A percentile compares a stretch with the other conserved stretches of the same genome.
Conservation (phyloP, 1,140 invertebrate genomes). For the Laupala kohalensis region DNA sequence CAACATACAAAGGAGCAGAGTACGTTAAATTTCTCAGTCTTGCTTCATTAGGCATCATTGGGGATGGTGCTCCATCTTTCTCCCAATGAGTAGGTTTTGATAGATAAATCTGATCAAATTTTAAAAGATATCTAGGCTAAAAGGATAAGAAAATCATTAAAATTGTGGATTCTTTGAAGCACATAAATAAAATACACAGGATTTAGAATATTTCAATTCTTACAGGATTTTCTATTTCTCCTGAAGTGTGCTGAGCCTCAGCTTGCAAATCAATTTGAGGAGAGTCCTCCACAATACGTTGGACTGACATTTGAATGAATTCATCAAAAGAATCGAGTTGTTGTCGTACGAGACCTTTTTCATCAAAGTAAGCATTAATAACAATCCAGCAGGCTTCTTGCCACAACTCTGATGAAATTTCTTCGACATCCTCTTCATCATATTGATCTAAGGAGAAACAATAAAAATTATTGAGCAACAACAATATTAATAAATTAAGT, state of each 20-base stretch:
- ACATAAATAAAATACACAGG: neutral
- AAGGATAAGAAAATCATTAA: constrained; percentile 18
- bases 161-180: too few species aligned
- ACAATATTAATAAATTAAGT: too few species aligned
- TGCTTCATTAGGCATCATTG: constrained; percentile 99
- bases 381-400: constrained; percentile 99
- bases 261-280: constrained; percentile 94
- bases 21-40: constrained; percentile 79
- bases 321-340: constrained; percentile 99
- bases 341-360: constrained; percentile 96
- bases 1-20: constrained; percentile 95
- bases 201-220: constrained; percentile 20
- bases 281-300: constrained; percentile 96
- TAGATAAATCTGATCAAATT: constrained; percentile 98
- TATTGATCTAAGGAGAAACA: constrained; percentile 39
- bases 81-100: constrained; percentile 99
- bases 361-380: constrained; percentile 98
- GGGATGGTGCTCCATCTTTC: constrained; percentile 94
- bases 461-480: neutral
- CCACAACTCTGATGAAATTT: constrained; percentile 91
- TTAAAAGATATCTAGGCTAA: constrained; percentile 75
- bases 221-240: constrained; percentile 82
- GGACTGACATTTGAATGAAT: constrained; percentile 99
- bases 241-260: constrained; percentile 88
- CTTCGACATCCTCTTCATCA: constrained; percentile 67